Percentiles rank a stretch among this genome's conserved stretches.
phyloP scores from a whole-genome alignment of 2,888 invertebrate genomes.

The Drosophila ustulata region DNA sequence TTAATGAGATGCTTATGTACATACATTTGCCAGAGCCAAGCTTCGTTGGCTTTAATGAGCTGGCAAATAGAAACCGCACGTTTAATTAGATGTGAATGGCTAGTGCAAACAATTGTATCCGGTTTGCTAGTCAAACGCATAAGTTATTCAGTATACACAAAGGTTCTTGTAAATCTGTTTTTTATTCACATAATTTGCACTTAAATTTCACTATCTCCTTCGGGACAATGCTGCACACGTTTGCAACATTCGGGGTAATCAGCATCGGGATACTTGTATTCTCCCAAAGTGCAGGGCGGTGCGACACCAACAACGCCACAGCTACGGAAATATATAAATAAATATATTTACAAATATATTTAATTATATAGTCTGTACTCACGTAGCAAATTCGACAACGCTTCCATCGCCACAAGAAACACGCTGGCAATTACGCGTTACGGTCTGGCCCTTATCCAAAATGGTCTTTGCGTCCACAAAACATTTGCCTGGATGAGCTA shows the following conservation, averaged over 20 bases:
- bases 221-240: constrained; percentile 19
- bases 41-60: constrained; percentile 27
- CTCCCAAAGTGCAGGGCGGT: constrained; percentile 36
- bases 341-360: not conserved
- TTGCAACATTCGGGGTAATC: constrained; percentile 44
- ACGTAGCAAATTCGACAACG: not conserved
- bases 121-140: not conserved
- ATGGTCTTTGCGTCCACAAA: constrained; percentile 39
- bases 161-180: not conserved
- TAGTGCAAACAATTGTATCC: constrained; percentile 7
- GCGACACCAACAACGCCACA: constrained; percentile 22
- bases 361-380: not conserved
- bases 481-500: constrained; percentile 60
- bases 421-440: constrained; percentile 4
- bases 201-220: constrained; percentile 7
- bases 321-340: constrained; percentile 24
- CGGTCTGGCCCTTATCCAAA: constrained; percentile 36
- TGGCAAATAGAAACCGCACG: constrained; percentile 42
- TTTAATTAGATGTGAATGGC: constrained; percentile 32
- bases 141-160: not conserved
- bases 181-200: not conserved
- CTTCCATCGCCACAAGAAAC: not conserved
- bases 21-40: constrained; percentile 9
- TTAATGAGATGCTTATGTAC: constrained; percentile 11
- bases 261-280: constrained; percentile 31